These are phyloP conservation scores for Plebejus melissa DNA, from an alignment of 2,888 invertebrate genomes.

Conservation along the genomic window DNA sequence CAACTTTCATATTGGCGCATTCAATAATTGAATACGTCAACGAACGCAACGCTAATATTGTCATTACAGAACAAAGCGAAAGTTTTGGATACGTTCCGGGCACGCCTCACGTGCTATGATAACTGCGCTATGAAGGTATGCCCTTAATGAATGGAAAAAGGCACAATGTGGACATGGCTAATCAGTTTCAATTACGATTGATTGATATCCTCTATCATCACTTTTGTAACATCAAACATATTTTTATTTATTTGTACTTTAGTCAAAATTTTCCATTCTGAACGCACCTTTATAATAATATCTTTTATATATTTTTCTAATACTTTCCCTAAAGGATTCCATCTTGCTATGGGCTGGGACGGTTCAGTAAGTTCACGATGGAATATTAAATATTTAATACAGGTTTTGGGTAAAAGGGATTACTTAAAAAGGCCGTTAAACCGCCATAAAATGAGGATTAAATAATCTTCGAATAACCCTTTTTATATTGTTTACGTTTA, in stretches of 20 bases:
- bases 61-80: too few relatives aligned
- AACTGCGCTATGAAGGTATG: too few relatives aligned
- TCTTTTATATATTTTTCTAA: slow-evolving; percentile 70
- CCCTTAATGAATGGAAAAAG: too few relatives aligned
- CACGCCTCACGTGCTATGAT: too few relatives aligned
- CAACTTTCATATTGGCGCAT: too few relatives aligned
- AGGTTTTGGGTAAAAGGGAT: slow-evolving; percentile 39
- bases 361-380: slow-evolving; percentile 53
- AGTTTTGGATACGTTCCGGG: too few relatives aligned
- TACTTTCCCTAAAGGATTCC: slow-evolving; percentile 63
- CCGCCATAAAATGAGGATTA: slow-evolving; percentile 41
- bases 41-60: too few relatives aligned
- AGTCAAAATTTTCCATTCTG: neutral
- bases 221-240: too few relatives aligned
- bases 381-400: slow-evolving; percentile 50
- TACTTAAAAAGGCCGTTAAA: slow-evolving; percentile 39
- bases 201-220: too few relatives aligned
- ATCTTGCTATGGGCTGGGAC: slow-evolving; percentile 46
- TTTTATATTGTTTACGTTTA: slow-evolving; percentile 38
- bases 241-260: neutral
- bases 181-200: too few relatives aligned
- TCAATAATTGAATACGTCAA: too few relatives aligned
- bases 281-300: neutral
- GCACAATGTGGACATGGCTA: too few relatives aligned
- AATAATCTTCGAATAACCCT: slow-evolving; percentile 38